Evolutionary conservation across 2,888 invertebrate species (phyloP).

Genomic region (Azorinus chamasolen): DNA sequence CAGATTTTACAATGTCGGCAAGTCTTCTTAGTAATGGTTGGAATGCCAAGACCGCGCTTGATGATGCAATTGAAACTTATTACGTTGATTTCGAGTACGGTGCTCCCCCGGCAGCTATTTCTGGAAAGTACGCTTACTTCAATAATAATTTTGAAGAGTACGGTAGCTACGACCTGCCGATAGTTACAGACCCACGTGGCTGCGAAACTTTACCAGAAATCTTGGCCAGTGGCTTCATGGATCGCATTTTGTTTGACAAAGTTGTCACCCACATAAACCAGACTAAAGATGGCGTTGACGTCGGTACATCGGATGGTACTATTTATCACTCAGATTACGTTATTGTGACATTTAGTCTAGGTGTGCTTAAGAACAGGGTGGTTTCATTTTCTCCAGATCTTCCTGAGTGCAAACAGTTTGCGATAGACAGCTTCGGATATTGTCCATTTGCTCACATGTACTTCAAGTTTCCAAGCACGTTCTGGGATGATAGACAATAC

Average conservation of each 20-base stretch:
- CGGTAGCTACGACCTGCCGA: slow-evolving; percentile 18
- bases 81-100: slow-evolving; percentile 31
- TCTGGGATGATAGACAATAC: slow-evolving; percentile 45
- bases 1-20: slow-evolving; percentile 26
- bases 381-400: slow-evolving; percentile 50
- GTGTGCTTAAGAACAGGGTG: slow-evolving; percentile 50
- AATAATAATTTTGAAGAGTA: slow-evolving; percentile 27
- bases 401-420: slow-evolving; percentile 45
- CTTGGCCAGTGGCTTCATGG: slow-evolving; percentile 11
- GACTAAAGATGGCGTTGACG: slow-evolving; percentile 19
- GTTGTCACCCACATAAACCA: slow-evolving; percentile 36
- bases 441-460: slow-evolving; percentile 41
- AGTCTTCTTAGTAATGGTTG: slow-evolving; percentile 30
- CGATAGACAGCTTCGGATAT: slow-evolving; percentile 39
- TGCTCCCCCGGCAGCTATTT: slow-evolving; percentile 16
- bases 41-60: slow-evolving; percentile 22
- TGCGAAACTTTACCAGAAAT: slow-evolving; percentile 25
- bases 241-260: slow-evolving; percentile 39
- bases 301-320: slow-evolving; percentile 34
- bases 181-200: slow-evolving; percentile 34
- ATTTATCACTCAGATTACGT: slow-evolving; percentile 41
- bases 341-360: slow-evolving; percentile 61
- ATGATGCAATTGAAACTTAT: slow-evolving; percentile 37
- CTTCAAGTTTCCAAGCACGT: slow-evolving; percentile 37
- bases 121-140: slow-evolving; percentile 29